Evolutionary conservation across 2,888 invertebrate species (phyloP), one percentile per base, ranked within the genome.

Genomic region (Tachina lurida): DNA sequence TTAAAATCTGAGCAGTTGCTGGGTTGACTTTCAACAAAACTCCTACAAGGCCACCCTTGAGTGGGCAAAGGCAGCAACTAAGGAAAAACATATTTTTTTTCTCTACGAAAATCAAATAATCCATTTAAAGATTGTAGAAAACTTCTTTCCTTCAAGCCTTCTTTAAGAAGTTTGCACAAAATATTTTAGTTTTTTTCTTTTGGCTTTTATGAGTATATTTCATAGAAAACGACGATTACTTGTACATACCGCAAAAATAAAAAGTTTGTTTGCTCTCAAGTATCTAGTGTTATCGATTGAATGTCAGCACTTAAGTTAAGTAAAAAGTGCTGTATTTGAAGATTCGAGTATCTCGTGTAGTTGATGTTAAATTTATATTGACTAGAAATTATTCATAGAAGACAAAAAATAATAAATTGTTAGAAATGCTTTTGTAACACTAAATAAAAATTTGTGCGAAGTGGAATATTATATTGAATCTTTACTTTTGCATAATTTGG

Each of bases 221-320:
- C 15, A 49, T 49, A 73, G 65, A 67, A 45, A 77, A 67, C 45
- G 52, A 68, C 60, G 41, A 45, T 43, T 74, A 22, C 15, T 7
- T 15, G n/a, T 49, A 70, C 74, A 68, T 70, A 60, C 84, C 74
- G 47, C 76, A 84, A 41, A 67, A 67, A 17, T 10, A 84, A 80
- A 67, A 80, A 84, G 58, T 73, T 74, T 19, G n/a, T 45, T 68
- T 68, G 54, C 67, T 49, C 73, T 80, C 76, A 67, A 76, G 68
- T 63, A 31, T 31, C 31, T 31, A 39, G 45, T 68, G 54, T 49
- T 74, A 77, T 81, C 80, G 84, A 81, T 84, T 84, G 74, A 56
- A 81, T 68, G 73, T 81, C 80, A 77, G 77, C 76, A 84, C 76
- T 84, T 62, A 47, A 15, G 67, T 47, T 78, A 56, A 74, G 74